phyloP scores from a whole-genome alignment of 2,888 invertebrate genomes.

The Bugulina stolonifera region DNA sequence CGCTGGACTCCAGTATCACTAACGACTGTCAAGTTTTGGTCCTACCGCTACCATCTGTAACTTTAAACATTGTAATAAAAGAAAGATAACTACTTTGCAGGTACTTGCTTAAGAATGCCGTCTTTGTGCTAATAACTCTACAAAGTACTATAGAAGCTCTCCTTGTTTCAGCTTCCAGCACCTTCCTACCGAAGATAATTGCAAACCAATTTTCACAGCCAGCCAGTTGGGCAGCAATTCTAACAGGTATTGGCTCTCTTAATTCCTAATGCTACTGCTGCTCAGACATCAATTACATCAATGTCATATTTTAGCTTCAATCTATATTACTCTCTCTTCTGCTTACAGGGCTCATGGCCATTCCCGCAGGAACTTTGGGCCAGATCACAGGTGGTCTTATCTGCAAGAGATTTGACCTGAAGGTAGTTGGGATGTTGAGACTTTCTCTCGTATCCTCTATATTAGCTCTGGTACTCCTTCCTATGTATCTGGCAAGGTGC shows the following conservation, averaged over 20 bases:
- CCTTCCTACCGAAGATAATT: slow-evolving; percentile 68
- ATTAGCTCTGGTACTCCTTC: not conserved
- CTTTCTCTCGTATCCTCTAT: not conserved
- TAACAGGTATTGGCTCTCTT: no score
- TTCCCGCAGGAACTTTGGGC: not conserved
- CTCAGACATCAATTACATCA: not conserved
- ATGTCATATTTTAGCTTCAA: not conserved
- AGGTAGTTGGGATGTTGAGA: not conserved
- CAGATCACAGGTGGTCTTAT: not conserved
- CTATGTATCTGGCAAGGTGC: not conserved
- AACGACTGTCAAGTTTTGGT: no score
- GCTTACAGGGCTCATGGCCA: not conserved
- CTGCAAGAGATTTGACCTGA: not conserved
- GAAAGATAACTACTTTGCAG: no score
- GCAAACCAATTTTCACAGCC: slow-evolving; percentile 67
- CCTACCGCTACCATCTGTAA: no score
- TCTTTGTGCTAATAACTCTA: slow-evolving; percentile 38
- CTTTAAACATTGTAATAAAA: no score
- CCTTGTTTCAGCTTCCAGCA: slow-evolving; percentile 60
- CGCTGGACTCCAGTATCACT: no score
- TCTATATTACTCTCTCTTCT: not conserved
- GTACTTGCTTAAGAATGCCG: slow-evolving; percentile 62
- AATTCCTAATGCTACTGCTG: no score
- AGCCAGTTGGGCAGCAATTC: slow-evolving; percentile 63
- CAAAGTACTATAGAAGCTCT: slow-evolving; percentile 59